Percentiles rank a stretch among this genome's conserved stretches.
phyloP scores from a whole-genome alignment of 1,140 invertebrate genomes.

The Macrobrachium nipponense region DNA sequence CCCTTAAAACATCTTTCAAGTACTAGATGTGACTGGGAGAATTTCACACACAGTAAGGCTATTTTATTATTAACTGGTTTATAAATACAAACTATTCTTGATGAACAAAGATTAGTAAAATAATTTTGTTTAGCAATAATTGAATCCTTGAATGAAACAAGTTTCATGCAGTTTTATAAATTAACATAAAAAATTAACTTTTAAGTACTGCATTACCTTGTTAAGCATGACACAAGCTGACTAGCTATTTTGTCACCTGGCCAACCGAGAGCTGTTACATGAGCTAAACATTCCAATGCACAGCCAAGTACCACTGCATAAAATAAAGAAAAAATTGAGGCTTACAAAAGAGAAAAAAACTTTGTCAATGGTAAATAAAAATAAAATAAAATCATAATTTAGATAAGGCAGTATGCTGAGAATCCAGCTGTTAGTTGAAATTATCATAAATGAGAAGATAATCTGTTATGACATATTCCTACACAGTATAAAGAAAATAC shows the following conservation, averaged over 20 bases:
- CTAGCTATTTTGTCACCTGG: slow-evolving; percentile 28
- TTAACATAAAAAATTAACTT: neutral
- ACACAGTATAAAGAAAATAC: no score
- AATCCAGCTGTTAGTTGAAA: neutral
- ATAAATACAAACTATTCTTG: no score
- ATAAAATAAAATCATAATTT: neutral
- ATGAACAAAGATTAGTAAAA: no score
- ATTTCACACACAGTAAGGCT: no score
- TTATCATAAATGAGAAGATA: neutral
- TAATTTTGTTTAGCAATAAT: neutral
- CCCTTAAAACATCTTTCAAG: no score
- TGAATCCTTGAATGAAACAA: neutral
- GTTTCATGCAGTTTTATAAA: neutral
- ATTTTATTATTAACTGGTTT: no score
- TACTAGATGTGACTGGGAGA: no score
- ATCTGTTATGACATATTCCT: no score
- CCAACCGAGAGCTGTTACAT: slow-evolving; percentile 31
- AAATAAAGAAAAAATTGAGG: slow-evolving; percentile 9
- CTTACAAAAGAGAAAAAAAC: neutral
- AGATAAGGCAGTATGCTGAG: neutral
- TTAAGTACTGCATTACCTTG: slow-evolving; percentile 3
- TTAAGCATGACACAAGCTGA: slow-evolving; percentile 25
- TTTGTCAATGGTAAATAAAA: neutral
- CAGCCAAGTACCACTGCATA: slow-evolving; percentile 32
- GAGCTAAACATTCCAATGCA: slow-evolving; percentile 22